These are phyloP conservation scores for Stictonetta naevosa DNA, from an alignment of 2,113 vertebrate species.

Conservation along the genomic window DNA sequence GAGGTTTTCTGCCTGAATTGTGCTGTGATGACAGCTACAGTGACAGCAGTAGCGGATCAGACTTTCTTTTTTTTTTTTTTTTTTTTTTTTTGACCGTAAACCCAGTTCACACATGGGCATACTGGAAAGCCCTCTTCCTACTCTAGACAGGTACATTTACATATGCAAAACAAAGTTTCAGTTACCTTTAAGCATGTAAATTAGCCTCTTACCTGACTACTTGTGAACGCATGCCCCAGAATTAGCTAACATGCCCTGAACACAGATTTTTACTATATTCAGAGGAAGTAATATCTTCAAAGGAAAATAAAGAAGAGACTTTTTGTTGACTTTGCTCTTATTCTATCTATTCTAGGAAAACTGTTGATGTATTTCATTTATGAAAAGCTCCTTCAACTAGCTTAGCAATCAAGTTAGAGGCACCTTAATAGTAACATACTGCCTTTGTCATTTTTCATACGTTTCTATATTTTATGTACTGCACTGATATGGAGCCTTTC, in stretches of 20 bases:
- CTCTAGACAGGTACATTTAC: not conserved
- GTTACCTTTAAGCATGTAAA: constrained; percentile 17
- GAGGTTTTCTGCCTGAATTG: constrained; percentile 51
- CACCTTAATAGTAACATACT: constrained; percentile 34
- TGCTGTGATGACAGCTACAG: constrained; percentile 19
- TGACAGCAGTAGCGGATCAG: not conserved
- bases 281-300: constrained; percentile 12
- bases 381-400: constrained; percentile 55
- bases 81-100: not conserved
- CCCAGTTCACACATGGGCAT: not conserved
- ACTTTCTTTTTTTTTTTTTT: not conserved
- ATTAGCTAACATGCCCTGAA: not conserved
- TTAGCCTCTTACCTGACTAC: not conserved
- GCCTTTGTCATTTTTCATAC: constrained; percentile 57
- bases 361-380: constrained; percentile 50
- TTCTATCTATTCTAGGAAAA: constrained; percentile 27
- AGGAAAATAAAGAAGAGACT: constrained; percentile 17
- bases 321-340: constrained; percentile 55
- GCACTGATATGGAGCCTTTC: not conserved
- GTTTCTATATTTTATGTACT: constrained; percentile 53
- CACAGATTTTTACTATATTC: not conserved
- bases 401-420: constrained; percentile 52
- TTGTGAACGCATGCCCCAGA: not conserved
- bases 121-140: not conserved
- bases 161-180: constrained; percentile 22